Conservation (phyloP, 2,113 vertebrate species). For the Haemorhous mexicanus region DNA sequence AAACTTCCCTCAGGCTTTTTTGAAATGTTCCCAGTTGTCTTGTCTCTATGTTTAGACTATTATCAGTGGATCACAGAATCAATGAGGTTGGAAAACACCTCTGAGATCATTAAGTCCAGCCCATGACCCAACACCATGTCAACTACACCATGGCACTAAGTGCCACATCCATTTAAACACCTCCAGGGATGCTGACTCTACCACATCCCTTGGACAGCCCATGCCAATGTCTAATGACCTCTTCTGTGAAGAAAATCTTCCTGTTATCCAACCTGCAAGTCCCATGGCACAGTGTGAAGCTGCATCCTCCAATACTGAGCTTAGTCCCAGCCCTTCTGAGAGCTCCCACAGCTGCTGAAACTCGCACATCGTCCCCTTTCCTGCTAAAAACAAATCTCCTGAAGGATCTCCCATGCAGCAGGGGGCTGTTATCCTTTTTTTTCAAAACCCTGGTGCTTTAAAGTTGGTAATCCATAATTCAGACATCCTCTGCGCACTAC, state of each 20-base stretch:
- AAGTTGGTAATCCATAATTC: accelerated
- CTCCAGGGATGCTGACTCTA: background rate
- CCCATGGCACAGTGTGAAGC: accelerated
- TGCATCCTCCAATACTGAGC: accelerated
- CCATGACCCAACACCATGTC: accelerated
- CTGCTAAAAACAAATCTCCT: background rate
- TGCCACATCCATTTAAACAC: background rate
- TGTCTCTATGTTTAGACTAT: background rate
- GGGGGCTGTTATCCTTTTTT: too few relatives aligned
- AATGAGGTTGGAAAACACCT: background rate
- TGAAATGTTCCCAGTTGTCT: background rate
- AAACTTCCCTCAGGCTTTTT: background rate
- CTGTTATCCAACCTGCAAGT: too few relatives aligned
- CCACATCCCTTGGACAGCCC: too few relatives aligned
- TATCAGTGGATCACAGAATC: background rate
- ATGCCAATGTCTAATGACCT: background rate
- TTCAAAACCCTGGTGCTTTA: accelerated
- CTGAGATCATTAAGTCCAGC: background rate
- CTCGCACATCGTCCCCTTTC: accelerated
- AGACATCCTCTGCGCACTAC: accelerated
- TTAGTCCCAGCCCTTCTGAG: too few relatives aligned
- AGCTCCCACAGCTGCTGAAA: background rate
- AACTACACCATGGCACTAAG: background rate
- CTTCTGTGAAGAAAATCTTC: background rate
- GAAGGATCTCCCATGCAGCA: too few relatives aligned